Evolutionary conservation across 2,797 vertebrate species (phyloP).

Genomic region (Molossus alvarezi): DNA sequence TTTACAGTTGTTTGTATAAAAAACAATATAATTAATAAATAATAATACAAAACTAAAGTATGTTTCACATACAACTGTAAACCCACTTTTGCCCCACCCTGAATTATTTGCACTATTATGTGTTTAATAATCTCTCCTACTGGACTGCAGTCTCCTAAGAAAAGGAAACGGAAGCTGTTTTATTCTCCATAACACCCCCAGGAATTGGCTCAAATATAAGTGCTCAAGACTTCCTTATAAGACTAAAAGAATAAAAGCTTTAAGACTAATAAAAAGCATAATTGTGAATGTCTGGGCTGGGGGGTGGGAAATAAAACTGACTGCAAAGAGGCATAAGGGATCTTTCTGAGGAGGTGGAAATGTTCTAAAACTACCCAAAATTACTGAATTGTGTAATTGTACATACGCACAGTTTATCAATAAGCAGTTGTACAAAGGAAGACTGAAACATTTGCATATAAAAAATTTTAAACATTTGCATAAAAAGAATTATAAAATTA

Average conservation of each 20-base stretch:
- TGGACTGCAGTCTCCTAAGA: neutral
- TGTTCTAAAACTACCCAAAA: neutral
- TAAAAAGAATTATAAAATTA: constrained; percentile 49
- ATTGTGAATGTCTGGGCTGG: neutral
- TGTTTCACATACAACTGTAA: too few species aligned
- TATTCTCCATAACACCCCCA: neutral
- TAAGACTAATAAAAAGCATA: neutral
- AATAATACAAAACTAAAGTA: too few species aligned
- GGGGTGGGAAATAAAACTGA: neutral
- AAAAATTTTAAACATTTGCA: neutral
- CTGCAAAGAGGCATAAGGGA: neutral
- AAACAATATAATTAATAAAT: too few species aligned
- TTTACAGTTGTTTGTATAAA: too few species aligned
- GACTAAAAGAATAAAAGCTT: neutral
- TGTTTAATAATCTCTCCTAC: neutral
- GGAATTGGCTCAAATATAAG: neutral
- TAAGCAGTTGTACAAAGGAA: neutral
- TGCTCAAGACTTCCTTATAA: neutral
- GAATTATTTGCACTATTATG: neutral
- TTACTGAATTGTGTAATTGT: neutral
- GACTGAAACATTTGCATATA: neutral
- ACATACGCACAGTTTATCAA: neutral
- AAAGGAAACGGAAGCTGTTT: neutral
- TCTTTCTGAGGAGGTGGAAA: neutral
- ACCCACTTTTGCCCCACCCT: too few species aligned